A percentile compares a stretch with the other conserved stretches of the same genome.
Evolutionary conservation across 2,888 invertebrate species (phyloP).

Genomic region (Yponomeuta malinellus): DNA sequence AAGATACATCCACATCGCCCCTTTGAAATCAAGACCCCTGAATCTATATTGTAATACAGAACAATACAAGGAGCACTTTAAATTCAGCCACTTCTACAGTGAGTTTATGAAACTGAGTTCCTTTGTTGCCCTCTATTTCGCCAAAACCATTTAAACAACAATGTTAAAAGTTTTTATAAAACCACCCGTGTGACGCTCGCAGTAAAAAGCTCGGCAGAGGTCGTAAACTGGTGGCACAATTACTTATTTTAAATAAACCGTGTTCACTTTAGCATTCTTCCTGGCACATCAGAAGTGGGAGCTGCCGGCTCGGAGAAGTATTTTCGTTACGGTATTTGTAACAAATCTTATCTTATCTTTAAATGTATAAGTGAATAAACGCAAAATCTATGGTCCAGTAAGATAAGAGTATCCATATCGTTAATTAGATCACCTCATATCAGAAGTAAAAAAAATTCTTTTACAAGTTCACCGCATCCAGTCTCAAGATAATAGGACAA

Average conservation of each 20-base stretch:
- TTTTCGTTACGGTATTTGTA: neutral
- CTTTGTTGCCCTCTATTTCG: neutral
- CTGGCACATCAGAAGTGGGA: slow-evolving; percentile 23
- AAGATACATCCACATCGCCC: too few relatives aligned
- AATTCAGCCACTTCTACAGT: too few relatives aligned
- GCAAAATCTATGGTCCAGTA: too few relatives aligned
- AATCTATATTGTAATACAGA: too few relatives aligned
- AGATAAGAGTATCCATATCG: too few relatives aligned
- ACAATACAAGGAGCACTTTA: too few relatives aligned
- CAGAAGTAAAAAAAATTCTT: too few relatives aligned
- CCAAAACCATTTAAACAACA: slow-evolving; percentile 11
- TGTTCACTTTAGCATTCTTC: slow-evolving; percentile 34
- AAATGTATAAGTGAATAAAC: neutral
- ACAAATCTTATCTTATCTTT: neutral
- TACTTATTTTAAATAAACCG: slow-evolving; percentile 46
- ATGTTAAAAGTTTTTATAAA: slow-evolving; percentile 18
- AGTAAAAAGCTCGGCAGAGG: slow-evolving; percentile 19
- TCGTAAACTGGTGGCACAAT: slow-evolving; percentile 34
- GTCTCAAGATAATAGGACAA: too few relatives aligned
- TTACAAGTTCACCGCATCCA: too few relatives aligned
- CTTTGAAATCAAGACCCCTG: too few relatives aligned
- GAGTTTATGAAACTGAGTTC: neutral
- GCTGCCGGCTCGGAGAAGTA: slow-evolving; percentile 11
- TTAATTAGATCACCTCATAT: too few relatives aligned
- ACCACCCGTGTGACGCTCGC: neutral